Percentiles rank a stretch among this genome's conserved stretches.
These are phyloP conservation scores for Stictonetta naevosa DNA, from an alignment of 2,113 vertebrate species.

Conservation along the genomic window DNA sequence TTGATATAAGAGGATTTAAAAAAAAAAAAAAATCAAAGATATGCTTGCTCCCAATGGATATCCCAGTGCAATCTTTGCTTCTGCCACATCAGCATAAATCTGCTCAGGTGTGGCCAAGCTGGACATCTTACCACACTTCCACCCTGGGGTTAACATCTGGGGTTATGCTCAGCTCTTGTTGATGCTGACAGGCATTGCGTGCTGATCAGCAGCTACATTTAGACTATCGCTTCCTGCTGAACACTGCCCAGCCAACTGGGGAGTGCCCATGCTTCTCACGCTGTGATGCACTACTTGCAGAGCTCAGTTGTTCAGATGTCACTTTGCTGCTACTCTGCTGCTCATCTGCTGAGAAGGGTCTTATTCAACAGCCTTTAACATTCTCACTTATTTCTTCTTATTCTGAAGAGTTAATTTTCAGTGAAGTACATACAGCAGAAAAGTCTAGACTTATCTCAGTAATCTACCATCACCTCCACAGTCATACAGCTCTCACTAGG, in stretches of 20 bases:
- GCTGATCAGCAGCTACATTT: not conserved
- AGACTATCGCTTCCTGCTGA: not conserved
- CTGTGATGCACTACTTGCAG: not conserved
- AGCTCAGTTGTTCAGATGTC: not conserved
- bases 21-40: not conserved
- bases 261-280: not conserved
- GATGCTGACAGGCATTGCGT: not conserved
- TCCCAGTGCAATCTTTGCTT: not conserved
- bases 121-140: not conserved
- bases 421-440: not conserved
- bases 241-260: not conserved
- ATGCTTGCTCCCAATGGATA: accelerated
- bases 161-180: not conserved
- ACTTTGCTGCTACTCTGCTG: not conserved
- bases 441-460: not conserved
- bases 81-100: not conserved
- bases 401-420: not conserved
- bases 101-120: not conserved
- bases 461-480: not conserved
- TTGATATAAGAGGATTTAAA: not conserved
- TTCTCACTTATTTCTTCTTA: not conserved
- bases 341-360: not conserved
- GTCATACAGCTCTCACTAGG: not conserved
- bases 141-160: accelerated
- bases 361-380: not conserved